Evolutionary conservation across 2,797 vertebrate genomes (phyloP).

Genomic region (Acrossocheilus wenchowensis): DNA sequence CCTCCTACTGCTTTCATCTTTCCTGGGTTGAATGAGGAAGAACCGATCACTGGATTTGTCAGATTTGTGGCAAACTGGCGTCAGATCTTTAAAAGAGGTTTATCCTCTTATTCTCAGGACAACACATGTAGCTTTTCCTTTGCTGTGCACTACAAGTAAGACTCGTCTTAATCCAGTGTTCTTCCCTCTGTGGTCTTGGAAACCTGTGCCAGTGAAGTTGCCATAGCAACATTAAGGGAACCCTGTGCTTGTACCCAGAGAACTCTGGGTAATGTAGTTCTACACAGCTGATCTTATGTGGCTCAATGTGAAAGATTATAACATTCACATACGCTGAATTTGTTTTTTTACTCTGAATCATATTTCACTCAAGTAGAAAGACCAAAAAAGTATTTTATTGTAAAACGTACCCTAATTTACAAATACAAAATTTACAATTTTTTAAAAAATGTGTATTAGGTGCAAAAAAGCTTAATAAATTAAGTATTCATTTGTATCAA

Average conservation of each 20-base stretch:
- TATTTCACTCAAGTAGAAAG: too few species aligned
- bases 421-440: too few species aligned
- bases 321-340: too few species aligned
- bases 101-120: not conserved
- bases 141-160: not conserved
- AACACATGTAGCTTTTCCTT: not conserved
- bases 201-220: constrained; percentile 15
- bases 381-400: too few species aligned
- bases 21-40: not conserved
- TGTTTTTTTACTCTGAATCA: not conserved
- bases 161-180: not conserved
- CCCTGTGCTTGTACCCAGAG: not conserved
- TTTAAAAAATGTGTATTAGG: not conserved
- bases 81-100: not conserved
- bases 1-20: not conserved
- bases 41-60: not conserved
- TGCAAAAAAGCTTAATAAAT: not conserved
- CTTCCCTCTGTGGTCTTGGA: not conserved
- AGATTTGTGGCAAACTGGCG: not conserved
- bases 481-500: not conserved
- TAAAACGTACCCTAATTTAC: too few species aligned
- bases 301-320: not conserved
- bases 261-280: constrained; percentile 43
- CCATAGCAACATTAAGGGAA: constrained; percentile 11
- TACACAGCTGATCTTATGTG: not conserved